Evolutionary conservation across 2,888 invertebrate genomes (phyloP).

Genomic region (Spodoptera littoralis): DNA sequence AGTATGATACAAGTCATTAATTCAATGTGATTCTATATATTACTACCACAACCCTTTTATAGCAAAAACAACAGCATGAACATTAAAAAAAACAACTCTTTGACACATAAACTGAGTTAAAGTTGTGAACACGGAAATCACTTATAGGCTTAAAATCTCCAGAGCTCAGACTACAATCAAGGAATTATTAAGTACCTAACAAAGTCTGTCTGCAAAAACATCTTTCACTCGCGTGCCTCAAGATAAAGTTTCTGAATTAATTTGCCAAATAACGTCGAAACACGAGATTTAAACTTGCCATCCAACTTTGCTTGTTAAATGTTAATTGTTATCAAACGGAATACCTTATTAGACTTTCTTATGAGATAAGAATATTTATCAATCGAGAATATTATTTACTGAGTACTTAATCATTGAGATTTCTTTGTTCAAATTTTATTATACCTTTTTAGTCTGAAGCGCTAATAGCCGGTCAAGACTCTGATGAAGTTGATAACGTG

Average conservation of each 20-base stretch:
- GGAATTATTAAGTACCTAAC: slow-evolving; percentile 70
- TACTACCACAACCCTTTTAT: too few relatives aligned
- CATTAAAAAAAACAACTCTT: neutral
- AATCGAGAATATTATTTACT: slow-evolving; percentile 10
- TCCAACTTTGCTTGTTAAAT: slow-evolving; percentile 84
- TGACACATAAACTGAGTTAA: slow-evolving; percentile 8
- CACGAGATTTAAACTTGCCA: slow-evolving; percentile 83
- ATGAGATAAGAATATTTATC: slow-evolving; percentile 53
- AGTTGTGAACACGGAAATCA: slow-evolving; percentile 37
- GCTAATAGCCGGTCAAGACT: slow-evolving; percentile 34
- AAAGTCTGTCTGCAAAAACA: slow-evolving; percentile 78
- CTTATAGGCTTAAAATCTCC: slow-evolving; percentile 40
- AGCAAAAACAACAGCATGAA: too few relatives aligned
- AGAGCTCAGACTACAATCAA: slow-evolving; percentile 59
- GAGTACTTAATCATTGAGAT: slow-evolving; percentile 16
- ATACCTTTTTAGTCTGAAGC: slow-evolving; percentile 5
- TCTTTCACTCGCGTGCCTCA: slow-evolving; percentile 80
- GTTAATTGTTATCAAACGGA: slow-evolving; percentile 81
- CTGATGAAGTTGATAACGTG: slow-evolving; percentile 49
- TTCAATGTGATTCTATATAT: too few relatives aligned
- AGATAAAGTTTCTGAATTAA: slow-evolving; percentile 85
- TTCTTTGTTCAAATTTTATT: slow-evolving; percentile 13
- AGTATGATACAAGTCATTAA: too few relatives aligned
- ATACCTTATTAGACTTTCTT: slow-evolving; percentile 64
- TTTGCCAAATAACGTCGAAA: slow-evolving; percentile 85